phyloP scores from a whole-genome alignment of 2,888 invertebrate species.

The Eucera pruinosa region DNA sequence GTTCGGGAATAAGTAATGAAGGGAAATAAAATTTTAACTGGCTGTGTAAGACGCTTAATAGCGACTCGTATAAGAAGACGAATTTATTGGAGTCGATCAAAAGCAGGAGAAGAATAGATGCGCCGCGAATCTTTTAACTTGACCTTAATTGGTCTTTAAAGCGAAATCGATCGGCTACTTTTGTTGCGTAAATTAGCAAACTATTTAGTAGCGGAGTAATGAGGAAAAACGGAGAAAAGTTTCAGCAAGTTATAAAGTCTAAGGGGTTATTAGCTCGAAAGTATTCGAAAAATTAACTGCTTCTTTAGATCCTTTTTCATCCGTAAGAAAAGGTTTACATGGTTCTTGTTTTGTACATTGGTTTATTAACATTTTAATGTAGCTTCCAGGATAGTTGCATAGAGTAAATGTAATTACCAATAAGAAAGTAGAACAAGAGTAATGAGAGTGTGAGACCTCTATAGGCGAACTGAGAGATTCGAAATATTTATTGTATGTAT shows the following conservation, averaged over 20 bases:
- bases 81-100: constrained; percentile 36
- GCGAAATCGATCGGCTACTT: background rate
- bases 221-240: background rate
- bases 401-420: too few species aligned
- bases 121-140: constrained; percentile 8
- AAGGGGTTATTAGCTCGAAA: background rate
- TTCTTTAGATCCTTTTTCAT: too few species aligned
- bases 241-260: background rate
- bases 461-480: too few species aligned
- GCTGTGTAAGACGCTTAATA: constrained; percentile 15
- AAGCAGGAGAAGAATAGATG: background rate
- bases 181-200: background rate
- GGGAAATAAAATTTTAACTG: constrained; percentile 39
- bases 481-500: too few species aligned
- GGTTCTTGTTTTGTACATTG: too few species aligned
- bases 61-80: constrained; percentile 9
- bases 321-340: too few species aligned
- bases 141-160: constrained; percentile 37
- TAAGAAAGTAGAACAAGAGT: too few species aligned
- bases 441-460: too few species aligned
- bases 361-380: too few species aligned
- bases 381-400: too few species aligned
- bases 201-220: background rate
- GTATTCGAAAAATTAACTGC: too few species aligned
- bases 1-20: constrained; percentile 41